A percentile compares a stretch with the other conserved stretches of the same genome.
phyloP scores from a whole-genome alignment of 2,113 vertebrate species.

The Phrynosoma platyrhinos region DNA sequence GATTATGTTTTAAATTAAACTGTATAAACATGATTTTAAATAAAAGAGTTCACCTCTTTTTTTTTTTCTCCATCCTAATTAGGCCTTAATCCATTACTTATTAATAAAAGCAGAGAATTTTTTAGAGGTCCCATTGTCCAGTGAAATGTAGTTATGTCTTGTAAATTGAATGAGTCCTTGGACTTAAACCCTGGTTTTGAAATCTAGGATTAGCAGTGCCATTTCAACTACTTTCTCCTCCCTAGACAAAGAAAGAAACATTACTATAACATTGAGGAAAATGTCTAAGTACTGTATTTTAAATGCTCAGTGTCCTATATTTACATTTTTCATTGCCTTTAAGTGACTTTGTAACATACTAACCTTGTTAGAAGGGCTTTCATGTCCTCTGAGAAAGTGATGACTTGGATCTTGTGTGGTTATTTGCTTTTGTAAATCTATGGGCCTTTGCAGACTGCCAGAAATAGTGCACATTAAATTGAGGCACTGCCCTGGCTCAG shows the following conservation, averaged over 20 bases:
- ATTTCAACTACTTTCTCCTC: conserved; percentile 5
- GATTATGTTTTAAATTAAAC: too few relatives aligned
- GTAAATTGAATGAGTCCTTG: not conserved
- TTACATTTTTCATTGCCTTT: not conserved
- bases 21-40: too few relatives aligned
- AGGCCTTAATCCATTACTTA: not conserved
- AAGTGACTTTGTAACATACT: not conserved
- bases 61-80: too few relatives aligned
- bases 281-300: not conserved
- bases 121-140: not conserved
- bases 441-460: too few relatives aligned
- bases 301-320: not conserved
- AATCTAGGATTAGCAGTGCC: not conserved
- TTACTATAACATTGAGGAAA: not conserved
- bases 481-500: too few relatives aligned
- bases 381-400: not conserved
- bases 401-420: not conserved
- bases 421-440: not conserved
- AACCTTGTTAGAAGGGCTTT: not conserved
- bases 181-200: not conserved
- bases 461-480: too few relatives aligned
- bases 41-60: too few relatives aligned
- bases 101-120: not conserved
- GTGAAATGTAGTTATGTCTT: not conserved
- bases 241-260: not conserved